These are phyloP conservation scores for Callorhinus ursinus DNA, from an alignment of 2,113 vertebrate genomes.

Conservation along the genomic window DNA sequence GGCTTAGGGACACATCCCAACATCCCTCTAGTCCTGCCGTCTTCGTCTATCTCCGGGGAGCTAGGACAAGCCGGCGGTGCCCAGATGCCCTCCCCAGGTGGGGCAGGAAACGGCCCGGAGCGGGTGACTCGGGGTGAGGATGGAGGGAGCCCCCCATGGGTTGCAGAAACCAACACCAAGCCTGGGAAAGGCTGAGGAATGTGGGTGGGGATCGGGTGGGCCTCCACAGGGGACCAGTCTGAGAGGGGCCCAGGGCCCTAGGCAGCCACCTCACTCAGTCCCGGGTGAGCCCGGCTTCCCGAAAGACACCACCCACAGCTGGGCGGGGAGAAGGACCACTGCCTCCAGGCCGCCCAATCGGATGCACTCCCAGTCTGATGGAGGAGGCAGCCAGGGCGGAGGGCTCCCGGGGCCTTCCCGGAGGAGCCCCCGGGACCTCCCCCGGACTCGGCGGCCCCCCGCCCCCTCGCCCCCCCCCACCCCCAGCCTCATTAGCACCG, in stretches of 20 bases:
- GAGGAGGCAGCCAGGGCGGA: constrained; percentile 53
- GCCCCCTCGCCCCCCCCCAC: background rate
- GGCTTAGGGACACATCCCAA: background rate
- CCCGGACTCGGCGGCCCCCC: background rate
- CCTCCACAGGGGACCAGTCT: background rate
- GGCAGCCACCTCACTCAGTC: background rate
- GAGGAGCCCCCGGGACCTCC: constrained; percentile 4
- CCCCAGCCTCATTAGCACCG: constrained; percentile 64
- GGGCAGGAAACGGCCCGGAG: background rate
- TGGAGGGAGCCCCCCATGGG: too few relatives aligned
- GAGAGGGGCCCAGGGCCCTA: background rate
- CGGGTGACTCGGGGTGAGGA: background rate
- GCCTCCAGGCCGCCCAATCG: constrained; percentile 62
- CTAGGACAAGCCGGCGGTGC: background rate
- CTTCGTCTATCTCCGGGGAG: background rate
- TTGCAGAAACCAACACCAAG: background rate
- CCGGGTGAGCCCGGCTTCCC: constrained; percentile 45
- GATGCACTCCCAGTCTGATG: background rate
- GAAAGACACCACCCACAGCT: constrained; percentile 32
- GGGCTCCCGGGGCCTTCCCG: background rate
- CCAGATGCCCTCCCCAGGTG: background rate
- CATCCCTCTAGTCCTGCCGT: background rate
- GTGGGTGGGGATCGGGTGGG: background rate
- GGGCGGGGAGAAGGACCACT: constrained; percentile 54
- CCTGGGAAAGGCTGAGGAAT: background rate